phyloP scores from a whole-genome alignment of 2,113 vertebrate genomes.

The Lepidothrix coronata region DNA sequence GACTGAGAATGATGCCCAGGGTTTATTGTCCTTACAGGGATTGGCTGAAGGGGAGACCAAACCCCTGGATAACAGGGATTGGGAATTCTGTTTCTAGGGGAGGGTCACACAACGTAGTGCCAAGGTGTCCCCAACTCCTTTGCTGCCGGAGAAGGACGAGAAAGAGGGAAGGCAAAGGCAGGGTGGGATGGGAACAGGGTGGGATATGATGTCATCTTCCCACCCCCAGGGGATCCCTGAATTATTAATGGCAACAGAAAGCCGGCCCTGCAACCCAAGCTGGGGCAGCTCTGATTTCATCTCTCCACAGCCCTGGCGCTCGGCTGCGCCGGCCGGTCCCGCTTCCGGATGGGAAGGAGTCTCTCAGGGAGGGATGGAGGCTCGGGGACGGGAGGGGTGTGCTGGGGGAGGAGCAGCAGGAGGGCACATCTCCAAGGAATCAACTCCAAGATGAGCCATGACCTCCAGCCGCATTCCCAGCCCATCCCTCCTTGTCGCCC shows the following conservation, averaged over 20 bases:
- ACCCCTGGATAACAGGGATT: neutral
- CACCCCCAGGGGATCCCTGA: neutral
- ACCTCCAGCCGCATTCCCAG: neutral
- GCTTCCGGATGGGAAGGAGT: neutral
- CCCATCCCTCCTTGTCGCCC: accelerated
- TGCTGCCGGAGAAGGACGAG: accelerated
- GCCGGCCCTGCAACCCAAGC: constrained; percentile 36
- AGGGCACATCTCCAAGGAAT: accelerated
- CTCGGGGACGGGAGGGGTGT: accelerated
- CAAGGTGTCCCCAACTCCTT: neutral
- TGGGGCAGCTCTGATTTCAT: constrained; percentile 42
- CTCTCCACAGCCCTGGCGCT: constrained; percentile 31
- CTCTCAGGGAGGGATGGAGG: neutral
- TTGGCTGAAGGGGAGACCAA: neutral
- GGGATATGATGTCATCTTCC: constrained; percentile 45
- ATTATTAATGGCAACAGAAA: constrained; percentile 62
- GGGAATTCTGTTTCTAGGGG: neutral
- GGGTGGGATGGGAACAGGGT: neutral
- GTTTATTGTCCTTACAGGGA: neutral
- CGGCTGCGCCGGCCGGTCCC: neutral
- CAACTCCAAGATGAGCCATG: accelerated
- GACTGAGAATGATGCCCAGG: neutral
- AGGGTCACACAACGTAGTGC: no score
- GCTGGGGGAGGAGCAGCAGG: accelerated
- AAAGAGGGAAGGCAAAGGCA: neutral